Conservation (phyloP, 1,140 invertebrate species). For the Chlorops oryzae region DNA sequence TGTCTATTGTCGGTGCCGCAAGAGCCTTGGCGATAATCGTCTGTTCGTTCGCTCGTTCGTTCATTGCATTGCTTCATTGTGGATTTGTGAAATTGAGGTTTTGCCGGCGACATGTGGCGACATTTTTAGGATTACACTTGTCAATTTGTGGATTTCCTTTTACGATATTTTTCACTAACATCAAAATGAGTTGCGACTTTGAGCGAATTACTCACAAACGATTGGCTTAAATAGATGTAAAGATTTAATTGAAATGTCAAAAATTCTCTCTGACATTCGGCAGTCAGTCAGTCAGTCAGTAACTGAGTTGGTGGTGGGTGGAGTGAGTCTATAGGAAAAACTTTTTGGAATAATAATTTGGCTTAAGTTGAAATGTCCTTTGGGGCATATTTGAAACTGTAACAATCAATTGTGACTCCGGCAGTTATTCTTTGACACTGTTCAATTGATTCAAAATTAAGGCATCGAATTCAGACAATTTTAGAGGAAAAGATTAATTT, state of each 20-base stretch:
- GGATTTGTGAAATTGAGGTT: slow-evolving; percentile 7
- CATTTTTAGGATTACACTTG: slow-evolving; percentile 18
- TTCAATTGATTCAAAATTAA: slow-evolving; percentile 2
- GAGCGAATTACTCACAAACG: not conserved
- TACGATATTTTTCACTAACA: slow-evolving; percentile 3
- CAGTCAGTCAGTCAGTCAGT: no score
- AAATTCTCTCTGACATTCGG: no score
- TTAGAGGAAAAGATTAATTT: no score
- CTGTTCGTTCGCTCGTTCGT: not conserved
- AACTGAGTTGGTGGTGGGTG: no score
- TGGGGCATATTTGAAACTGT: no score
- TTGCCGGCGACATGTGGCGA: not conserved
- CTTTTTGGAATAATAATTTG: no score
- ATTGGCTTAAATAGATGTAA: not conserved
- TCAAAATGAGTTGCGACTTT: not conserved
- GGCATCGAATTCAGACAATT: not conserved
- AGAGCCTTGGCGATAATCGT: not conserved
- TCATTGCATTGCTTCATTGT: not conserved
- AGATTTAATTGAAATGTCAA: slow-evolving; percentile 13
- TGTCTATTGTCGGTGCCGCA: not conserved
- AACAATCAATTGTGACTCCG: no score
- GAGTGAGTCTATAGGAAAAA: no score
- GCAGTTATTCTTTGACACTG: no score
- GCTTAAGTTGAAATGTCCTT: no score
- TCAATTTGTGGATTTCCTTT: slow-evolving; percentile 20